Evolutionary conservation across 2,888 invertebrate species (phyloP), one percentile per base, ranked within the genome.

Genomic region (Biston stratarius): DNA sequence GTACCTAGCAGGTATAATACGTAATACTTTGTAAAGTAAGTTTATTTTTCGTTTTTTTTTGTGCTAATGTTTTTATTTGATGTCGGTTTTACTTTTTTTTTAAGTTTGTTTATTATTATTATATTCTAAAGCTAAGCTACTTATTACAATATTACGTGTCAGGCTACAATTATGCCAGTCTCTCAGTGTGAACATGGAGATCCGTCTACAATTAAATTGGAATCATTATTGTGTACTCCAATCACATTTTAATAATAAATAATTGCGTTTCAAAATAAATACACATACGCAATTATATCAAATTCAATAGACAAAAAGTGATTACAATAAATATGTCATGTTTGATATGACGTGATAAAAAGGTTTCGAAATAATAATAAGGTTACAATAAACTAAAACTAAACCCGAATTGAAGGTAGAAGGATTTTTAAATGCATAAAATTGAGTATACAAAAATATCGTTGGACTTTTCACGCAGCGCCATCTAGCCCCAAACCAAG

Each of bases 161-260:
- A 24, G 3, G 38, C 44, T 44, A 15, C 9, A 10, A 47, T 48
- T 48, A 11, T 48, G 1, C 5, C 2, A 33, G 38, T 11, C 10
- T 38, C 38, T 8, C 38, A 81, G 40, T 84, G 45, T 67, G 83
- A 81, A 84, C 85, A 74, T 64, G 69, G 63, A 69, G 10, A 52
- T 64, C 58, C 52, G 67, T 77, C 73, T 73, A 78, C 83, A 85
- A 86, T 86, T 86, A 84, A 86, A 83, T 82, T 82, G 77, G 74
- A 80, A 77, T 85, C 79, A 85, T 86, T 85, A 83, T 78, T 73
- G 76, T 78, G 74, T 76, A 83, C 81, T 86, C 81, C 77, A 74
- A 65, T 70, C 75, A 74, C 77, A 79, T 67, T 70, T 81, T 80
- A 81, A 83, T 83, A 81, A 81, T 80, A 82, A 79, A 79, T 82